These are phyloP conservation scores for Athalia circularis DNA, from an alignment of 2,888 invertebrate genomes.

Conservation along the genomic window DNA sequence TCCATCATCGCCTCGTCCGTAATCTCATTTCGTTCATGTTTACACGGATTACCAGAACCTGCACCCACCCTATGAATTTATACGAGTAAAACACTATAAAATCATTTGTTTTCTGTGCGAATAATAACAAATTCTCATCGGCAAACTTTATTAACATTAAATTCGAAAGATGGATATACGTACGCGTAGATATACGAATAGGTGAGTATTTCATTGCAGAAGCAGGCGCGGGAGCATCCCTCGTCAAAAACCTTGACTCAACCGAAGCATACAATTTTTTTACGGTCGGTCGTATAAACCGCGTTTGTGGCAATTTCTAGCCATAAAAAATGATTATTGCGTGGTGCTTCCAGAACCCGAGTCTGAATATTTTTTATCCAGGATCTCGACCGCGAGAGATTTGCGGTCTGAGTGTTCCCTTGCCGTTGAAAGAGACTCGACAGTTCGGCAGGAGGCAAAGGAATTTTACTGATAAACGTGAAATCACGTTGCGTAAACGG, in stretches of 20 bases:
- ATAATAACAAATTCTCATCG: slow-evolving; percentile 58
- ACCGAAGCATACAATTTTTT: slow-evolving; percentile 51
- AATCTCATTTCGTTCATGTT: slow-evolving; percentile 35
- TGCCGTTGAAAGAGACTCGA: too few relatives aligned
- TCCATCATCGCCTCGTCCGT: slow-evolving; percentile 16
- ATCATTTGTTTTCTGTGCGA: slow-evolving; percentile 46
- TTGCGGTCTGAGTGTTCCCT: too few relatives aligned
- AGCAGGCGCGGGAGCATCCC: slow-evolving; percentile 17
- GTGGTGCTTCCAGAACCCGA: slow-evolving; percentile 5
- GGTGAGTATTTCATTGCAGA: too few relatives aligned
- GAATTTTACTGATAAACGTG: too few relatives aligned
- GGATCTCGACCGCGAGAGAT: slow-evolving; percentile 4
- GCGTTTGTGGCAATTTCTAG: slow-evolving; percentile 51
- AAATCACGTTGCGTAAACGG: too few relatives aligned
- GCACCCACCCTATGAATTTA: neutral
- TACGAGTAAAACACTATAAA: slow-evolving; percentile 50
- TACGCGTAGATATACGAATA: too few relatives aligned
- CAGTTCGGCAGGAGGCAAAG: too few relatives aligned
- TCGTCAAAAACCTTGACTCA: slow-evolving; percentile 12
- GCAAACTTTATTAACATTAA: slow-evolving; percentile 56
- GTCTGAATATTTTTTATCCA: slow-evolving; percentile 17
- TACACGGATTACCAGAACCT: neutral
- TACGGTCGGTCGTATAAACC: slow-evolving; percentile 55
- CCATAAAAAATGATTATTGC: slow-evolving; percentile 52
- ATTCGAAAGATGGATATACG: slow-evolving; percentile 12